Evolutionary conservation across 2,113 vertebrate genomes (phyloP).

Genomic region (Brachyhypopomus occidentalis): DNA sequence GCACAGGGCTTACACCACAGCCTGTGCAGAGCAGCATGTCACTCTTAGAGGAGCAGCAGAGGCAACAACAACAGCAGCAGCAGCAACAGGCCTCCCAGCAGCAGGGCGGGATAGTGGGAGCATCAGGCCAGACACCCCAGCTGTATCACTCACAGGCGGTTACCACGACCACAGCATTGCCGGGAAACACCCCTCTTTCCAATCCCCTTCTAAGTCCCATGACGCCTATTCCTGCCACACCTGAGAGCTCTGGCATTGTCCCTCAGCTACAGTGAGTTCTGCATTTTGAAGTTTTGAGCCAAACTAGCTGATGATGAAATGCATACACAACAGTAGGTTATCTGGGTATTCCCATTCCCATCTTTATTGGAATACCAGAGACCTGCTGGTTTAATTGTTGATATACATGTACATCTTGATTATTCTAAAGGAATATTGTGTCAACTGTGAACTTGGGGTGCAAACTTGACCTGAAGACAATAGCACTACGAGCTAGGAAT

Average conservation of each 20-base stretch:
- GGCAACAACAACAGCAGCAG: conserved; percentile 86
- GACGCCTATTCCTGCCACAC: conserved; percentile 95
- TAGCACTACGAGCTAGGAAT: conserved; percentile 97
- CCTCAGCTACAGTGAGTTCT: conserved; percentile 92
- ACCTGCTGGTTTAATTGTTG: background rate
- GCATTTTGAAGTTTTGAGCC: background rate
- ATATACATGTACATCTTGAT: background rate
- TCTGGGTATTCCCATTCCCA: background rate
- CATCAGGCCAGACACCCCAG: conserved; percentile 90
- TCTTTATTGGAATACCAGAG: background rate
- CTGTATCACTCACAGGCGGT: conserved; percentile 93
- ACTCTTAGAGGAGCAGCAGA: conserved; percentile 91
- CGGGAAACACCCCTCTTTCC: conserved; percentile 90
- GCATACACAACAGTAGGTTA: background rate
- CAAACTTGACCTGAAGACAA: conserved; percentile 98
- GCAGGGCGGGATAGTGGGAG: conserved; percentile 79
- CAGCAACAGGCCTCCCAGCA: conserved; percentile 77
- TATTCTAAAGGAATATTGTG: conserved; percentile 88
- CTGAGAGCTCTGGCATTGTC: conserved; percentile 97
- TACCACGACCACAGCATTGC: conserved; percentile 89
- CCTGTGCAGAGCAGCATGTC: conserved; percentile 93
- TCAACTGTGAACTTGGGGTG: conserved; percentile 98
- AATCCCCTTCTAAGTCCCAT: conserved; percentile 92
- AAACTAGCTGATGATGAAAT: background rate
- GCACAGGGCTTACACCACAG: conserved; percentile 94